Conservation (phyloP, 1,140 invertebrate genomes). For the Cotesia glomerata region DNA sequence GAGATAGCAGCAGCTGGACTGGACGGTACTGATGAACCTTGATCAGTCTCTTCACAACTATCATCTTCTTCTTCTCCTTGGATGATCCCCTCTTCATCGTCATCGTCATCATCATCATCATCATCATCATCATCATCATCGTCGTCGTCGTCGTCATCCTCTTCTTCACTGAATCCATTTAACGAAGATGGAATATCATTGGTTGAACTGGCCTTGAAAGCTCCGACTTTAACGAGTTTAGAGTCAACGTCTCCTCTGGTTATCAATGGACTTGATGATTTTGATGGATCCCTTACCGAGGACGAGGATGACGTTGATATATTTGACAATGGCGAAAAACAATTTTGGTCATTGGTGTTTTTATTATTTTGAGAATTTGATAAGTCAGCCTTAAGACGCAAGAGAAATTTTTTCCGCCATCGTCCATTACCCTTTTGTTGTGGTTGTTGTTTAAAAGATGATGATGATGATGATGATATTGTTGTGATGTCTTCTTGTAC, state of each 20-base stretch:
- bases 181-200: constrained; percentile 43
- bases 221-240: not conserved
- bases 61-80: constrained; percentile 35
- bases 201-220: constrained; percentile 9
- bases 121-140: constrained; percentile 34
- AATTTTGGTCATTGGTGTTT: constrained; percentile 40
- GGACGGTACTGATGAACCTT: constrained; percentile 53
- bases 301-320: constrained; percentile 40
- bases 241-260: not conserved
- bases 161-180: constrained; percentile 51
- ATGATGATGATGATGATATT: not conserved
- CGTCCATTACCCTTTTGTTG: constrained; percentile 30
- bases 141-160: constrained; percentile 33
- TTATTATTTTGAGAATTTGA: constrained; percentile 46
- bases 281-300: not conserved
- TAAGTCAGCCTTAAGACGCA: constrained; percentile 36
- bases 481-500: not conserved
- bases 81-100: constrained; percentile 24
- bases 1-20: constrained; percentile 51
- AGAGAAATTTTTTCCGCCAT: constrained; percentile 48
- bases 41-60: constrained; percentile 49
- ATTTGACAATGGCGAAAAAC: constrained; percentile 34
- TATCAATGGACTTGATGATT: constrained; percentile 9
- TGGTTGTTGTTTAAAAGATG: not conserved
- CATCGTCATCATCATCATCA: constrained; percentile 37